Conservation (phyloP, 2,113 vertebrate genomes). For the Heptranchias perlo region DNA sequence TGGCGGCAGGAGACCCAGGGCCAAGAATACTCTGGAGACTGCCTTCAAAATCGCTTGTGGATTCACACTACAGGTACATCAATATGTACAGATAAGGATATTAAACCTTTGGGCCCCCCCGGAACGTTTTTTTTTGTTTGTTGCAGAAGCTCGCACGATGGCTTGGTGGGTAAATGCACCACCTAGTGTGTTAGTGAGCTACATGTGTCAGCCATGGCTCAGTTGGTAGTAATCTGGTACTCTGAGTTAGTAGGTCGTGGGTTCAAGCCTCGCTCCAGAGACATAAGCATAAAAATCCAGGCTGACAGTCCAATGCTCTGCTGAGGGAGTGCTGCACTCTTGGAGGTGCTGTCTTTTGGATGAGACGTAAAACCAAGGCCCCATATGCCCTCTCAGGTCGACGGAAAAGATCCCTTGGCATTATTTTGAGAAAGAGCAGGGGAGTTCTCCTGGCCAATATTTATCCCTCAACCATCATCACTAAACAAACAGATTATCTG, state of each 20-base stretch:
- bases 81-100: not conserved
- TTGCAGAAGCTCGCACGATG: not conserved
- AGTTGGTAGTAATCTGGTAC: not conserved
- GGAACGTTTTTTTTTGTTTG: not conserved
- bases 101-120: too few species aligned
- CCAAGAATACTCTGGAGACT: constrained; percentile 83
- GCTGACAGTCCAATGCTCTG: not conserved
- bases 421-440: not conserved
- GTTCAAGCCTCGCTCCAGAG: not conserved
- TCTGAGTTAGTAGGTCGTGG: not conserved
- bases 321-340: not conserved
- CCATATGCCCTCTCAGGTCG: not conserved
- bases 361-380: not conserved
- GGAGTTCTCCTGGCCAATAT: not conserved
- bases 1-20: constrained; percentile 73
- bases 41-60: constrained; percentile 77
- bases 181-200: not conserved
- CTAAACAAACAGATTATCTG: not conserved
- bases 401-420: not conserved
- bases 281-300: not conserved
- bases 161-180: not conserved
- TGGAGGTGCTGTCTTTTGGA: not conserved
- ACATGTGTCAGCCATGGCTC: not conserved
- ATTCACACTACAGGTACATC: constrained; percentile 74
- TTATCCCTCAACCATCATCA: not conserved